A percentile compares a stretch with the other conserved stretches of the same genome.
These are phyloP conservation scores for Pampusana beccarii DNA, from an alignment of 2,113 vertebrate genomes.

Conservation along the genomic window DNA sequence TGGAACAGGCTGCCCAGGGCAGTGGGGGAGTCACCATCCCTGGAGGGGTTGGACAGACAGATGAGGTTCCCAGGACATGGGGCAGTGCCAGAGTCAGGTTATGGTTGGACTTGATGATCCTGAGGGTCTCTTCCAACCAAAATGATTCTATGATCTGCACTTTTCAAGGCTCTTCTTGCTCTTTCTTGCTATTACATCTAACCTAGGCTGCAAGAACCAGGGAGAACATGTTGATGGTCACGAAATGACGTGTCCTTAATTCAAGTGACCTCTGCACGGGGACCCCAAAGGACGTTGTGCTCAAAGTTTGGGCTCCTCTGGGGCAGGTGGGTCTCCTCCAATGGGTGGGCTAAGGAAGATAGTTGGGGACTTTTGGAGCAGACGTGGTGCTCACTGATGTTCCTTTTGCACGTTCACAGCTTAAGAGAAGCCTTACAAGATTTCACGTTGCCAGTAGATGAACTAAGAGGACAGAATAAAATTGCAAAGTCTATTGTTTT, in stretches of 20 bases:
- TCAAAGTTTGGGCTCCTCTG: neutral
- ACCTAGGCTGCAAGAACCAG: neutral
- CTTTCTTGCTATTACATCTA: too few species aligned
- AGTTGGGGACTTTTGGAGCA: neutral
- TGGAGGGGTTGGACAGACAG: too few species aligned
- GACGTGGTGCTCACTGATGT: neutral
- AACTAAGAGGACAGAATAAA: neutral
- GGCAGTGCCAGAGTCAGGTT: too few species aligned
- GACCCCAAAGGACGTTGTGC: neutral
- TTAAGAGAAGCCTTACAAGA: neutral
- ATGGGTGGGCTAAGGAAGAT: neutral
- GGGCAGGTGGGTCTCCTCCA: neutral
- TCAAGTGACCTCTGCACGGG: neutral
- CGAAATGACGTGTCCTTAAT: rapidly evolving
- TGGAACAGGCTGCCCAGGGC: too few species aligned
- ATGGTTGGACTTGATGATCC: too few species aligned
- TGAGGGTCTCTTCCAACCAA: too few species aligned
- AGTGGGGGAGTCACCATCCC: too few species aligned
- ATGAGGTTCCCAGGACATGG: too few species aligned
- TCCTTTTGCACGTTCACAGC: neutral
- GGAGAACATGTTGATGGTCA: rapidly evolving
- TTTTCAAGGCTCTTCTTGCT: rapidly evolving
- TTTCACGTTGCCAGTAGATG: neutral
- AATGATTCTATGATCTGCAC: neutral
- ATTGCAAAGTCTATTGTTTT: neutral